Conservation (phyloP, 2,113 vertebrate genomes). For the Crotophaga sulcirostris region DNA sequence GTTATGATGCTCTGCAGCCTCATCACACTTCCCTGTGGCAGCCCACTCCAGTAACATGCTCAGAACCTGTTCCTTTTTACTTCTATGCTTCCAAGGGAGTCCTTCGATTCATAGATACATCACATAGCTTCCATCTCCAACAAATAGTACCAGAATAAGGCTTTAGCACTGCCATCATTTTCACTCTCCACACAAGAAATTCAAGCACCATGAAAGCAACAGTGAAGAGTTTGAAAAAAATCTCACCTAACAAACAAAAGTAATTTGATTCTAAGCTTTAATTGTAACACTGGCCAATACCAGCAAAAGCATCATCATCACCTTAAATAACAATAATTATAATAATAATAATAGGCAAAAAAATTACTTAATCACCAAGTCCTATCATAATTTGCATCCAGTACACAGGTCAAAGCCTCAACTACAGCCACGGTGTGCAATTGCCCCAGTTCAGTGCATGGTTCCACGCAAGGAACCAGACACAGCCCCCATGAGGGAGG, state of each 20-base stretch:
- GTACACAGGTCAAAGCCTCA: background rate
- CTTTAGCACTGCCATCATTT: background rate
- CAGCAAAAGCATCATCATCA: background rate
- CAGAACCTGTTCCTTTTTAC: background rate
- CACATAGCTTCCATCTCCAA: background rate
- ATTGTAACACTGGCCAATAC: background rate
- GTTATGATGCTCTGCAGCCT: background rate
- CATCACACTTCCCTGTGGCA: background rate
- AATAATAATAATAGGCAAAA: background rate
- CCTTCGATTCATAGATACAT: background rate
- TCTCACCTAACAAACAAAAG: background rate
- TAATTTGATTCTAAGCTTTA: background rate
- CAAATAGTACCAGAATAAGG: background rate
- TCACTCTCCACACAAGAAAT: background rate
- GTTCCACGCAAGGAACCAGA: background rate
- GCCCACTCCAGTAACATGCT: background rate
- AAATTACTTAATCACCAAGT: background rate
- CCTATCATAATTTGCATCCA: background rate
- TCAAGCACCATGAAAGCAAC: background rate
- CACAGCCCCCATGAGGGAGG: accelerated
- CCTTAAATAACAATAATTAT: too few relatives aligned
- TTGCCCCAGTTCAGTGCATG: background rate
- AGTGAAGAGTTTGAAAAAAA: background rate
- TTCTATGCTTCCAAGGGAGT: background rate
- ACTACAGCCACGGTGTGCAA: background rate